phyloP scores from a whole-genome alignment of 1,140 invertebrate genomes.

The Drosophila prosaltans region DNA sequence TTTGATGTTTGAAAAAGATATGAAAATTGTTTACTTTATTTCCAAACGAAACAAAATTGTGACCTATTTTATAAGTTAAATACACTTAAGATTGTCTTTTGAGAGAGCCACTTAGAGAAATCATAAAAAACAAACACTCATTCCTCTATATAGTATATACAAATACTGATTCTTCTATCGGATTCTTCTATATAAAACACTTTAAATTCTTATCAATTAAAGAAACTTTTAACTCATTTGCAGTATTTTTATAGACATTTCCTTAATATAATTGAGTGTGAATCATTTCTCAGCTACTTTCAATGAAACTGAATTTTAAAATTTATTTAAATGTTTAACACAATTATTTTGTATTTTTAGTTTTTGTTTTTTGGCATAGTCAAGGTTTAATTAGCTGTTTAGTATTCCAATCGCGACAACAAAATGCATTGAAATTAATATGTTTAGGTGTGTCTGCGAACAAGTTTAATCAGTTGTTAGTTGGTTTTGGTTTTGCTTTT shows the following conservation, averaged over 20 bases:
- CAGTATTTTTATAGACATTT: neutral
- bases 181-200: neutral
- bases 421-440: conserved; percentile 33
- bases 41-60: neutral
- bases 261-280: neutral
- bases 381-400: conserved; percentile 40
- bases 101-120: neutral
- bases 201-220: conserved; percentile 20
- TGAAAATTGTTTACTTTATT: no score
- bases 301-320: conserved; percentile 52
- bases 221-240: neutral
- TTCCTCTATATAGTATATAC: neutral
- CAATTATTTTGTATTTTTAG: conserved; percentile 2
- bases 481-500: conserved; percentile 8
- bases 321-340: conserved; percentile 47
- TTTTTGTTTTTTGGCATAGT: conserved; percentile 32
- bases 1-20: no score
- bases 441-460: conserved; percentile 3
- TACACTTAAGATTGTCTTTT: neutral
- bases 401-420: conserved; percentile 39
- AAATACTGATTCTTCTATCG: no score
- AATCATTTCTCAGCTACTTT: conserved; percentile 43
- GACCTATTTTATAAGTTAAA: neutral
- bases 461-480: conserved; percentile 2
- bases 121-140: neutral